Base-by-base conservation (phyloP, 2,888 invertebrate genomes). In the Ferrisia virgata region DNA sequence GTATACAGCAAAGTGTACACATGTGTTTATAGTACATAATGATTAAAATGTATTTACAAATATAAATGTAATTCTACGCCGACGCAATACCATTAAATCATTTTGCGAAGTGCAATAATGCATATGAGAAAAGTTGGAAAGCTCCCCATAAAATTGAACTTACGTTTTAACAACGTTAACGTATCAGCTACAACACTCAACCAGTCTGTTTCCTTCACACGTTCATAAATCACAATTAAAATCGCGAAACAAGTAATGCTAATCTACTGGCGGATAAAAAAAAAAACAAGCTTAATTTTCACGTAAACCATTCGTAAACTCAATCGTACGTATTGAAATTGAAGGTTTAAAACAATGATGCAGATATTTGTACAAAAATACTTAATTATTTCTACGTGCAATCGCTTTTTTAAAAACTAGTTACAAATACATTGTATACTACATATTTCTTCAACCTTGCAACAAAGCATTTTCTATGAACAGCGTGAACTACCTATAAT, bases 191-290 rank as follows among this genome's bases (percentile, higher is more conserved):
- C 69, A 15, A 69, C 28, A 69, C n/a, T 69, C 69, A 31, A 3
- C 8, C 72, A 18, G 33, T 76, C 18, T n/a, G 13, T 36, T 36
- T 76, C 22, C 33, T 72, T 72, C 33, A 33, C 72, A 72, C n/a
- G 33, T 72, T 9, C 31, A 76, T 76, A 76, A 36, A 76, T 76
- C 72, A 76, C 72, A 76, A 76, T 76, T 76, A 76, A 76, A 76
- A 76, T 28, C 72, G 72, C 72, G 36, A 76, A 76, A 76, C 72
- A 25, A 76, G 72, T 76, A 18, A 36, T 1, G 18, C 36, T 36
- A 76, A 76, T 18, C 72, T 76, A 76, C 72, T 36, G 72, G 36
- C 36, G 36, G n/a, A 28, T 18, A 76, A 36, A n/a, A n/a, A n/a
- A n/a, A n/a, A 39, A 36, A 76, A 76, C 36, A 76, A 76, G 72